Conservation (phyloP, 2,888 invertebrate genomes). For the Ashinkailepas kermadecensis region DNA sequence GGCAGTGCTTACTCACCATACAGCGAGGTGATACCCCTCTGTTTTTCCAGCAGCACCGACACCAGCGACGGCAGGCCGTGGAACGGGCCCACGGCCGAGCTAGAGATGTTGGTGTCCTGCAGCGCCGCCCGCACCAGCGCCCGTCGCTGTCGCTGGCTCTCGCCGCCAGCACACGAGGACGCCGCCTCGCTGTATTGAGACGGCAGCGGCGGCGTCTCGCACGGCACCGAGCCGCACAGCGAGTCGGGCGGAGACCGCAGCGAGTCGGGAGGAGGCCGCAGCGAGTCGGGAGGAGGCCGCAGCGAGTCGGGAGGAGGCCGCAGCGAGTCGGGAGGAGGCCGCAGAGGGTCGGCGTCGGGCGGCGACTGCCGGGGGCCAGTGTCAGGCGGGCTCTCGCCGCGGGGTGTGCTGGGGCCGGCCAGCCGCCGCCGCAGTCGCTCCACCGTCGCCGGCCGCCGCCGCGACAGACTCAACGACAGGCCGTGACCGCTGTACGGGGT, state of each 20-base stretch:
- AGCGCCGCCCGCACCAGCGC: not conserved
- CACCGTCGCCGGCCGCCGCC: not conserved
- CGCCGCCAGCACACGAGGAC: not conserved
- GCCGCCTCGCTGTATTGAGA: no score
- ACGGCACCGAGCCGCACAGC: not conserved
- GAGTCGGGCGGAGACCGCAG: not conserved
- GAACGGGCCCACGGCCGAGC: conserved; percentile 49
- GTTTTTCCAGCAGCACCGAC: conserved; percentile 59
- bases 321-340: no score
- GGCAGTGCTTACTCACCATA: conserved; percentile 58
- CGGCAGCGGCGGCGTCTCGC: no score
- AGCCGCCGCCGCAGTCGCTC: conserved; percentile 5
- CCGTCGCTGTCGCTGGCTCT: conserved; percentile 4
- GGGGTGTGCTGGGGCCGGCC: not conserved
- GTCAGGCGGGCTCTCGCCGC: no score
- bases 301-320: not conserved
- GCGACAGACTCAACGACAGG: not conserved
- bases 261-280: not conserved
- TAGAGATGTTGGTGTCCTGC: not conserved
- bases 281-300: not conserved
- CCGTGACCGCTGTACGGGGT: not conserved
- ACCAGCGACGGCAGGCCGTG: conserved; percentile 70
- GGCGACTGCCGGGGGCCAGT: not conserved
- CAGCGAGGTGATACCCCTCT: conserved; percentile 68
- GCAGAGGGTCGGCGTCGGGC: no score